Evolutionary conservation across 2,797 vertebrate genomes (phyloP), one percentile per base, ranked within the genome.

Genomic region (Agapornis canus): DNA sequence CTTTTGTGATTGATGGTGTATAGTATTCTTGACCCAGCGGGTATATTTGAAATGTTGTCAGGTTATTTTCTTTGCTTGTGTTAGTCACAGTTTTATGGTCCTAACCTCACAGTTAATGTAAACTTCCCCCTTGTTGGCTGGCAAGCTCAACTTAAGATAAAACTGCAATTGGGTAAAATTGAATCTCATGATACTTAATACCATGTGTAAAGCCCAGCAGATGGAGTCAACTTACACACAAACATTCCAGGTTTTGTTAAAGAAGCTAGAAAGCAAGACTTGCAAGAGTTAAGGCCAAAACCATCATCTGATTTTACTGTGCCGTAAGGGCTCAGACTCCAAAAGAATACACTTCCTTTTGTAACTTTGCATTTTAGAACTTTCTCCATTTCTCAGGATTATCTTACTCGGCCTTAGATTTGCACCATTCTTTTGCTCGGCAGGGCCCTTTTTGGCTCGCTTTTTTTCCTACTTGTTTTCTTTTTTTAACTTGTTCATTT

Each of bases 1-100:
- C 45, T 93, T 94, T 77, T 56, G 57, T 6, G 1, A 48, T 84
- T 95, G 94, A 87, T 96, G 73, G 83, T 94, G 40, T 90, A 79
- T 13, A 66, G 72, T 21, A 40, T 71, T 86, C 92, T 94, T 95
- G 88, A 93, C 95, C 92, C 94, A 96, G 88, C 82, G 95, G 93
- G 82, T 76, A 59, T 81, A 75, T 61, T 61, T 97, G 95, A 96
- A 97, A 97, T 96, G 94, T 68, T 95, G 57, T 81, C 84, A 89
- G 82, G 91, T 91, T 95, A 93, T 97, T 97, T 97, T 94, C 92
- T 96, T 94, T 93, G 70, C 49, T 78, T 86, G 76, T 88, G 72
- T 92, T 94, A 76, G 92, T 89, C 76, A 88, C 90, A 95, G 85
- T 92, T 96, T 98, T 95, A 93, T 91, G 90, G 91, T 94, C 73